These are phyloP conservation scores for Noctua pronuba DNA, from an alignment of 2,888 invertebrate genomes.

Conservation along the genomic window DNA sequence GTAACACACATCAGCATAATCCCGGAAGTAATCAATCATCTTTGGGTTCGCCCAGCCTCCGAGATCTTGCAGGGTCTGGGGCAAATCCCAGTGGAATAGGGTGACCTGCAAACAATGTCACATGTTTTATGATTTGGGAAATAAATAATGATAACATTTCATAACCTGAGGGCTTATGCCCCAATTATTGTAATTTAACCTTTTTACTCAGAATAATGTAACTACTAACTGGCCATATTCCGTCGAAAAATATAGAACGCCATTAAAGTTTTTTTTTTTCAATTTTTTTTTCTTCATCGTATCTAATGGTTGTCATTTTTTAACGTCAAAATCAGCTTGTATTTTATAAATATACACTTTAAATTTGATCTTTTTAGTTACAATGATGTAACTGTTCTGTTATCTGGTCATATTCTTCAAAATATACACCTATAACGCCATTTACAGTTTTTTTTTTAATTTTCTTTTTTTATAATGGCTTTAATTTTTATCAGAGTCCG, in stretches of 20 bases:
- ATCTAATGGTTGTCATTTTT: not conserved
- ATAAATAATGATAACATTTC: not conserved
- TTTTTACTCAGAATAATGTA: not conserved
- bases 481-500: not conserved
- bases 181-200: not conserved
- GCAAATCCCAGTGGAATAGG: conserved; percentile 93
- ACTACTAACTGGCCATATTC: not conserved
- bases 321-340: not conserved
- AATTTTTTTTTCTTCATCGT: no score
- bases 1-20: conserved; percentile 90
- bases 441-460: not conserved
- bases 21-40: conserved; percentile 89
- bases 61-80: conserved; percentile 90
- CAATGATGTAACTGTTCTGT: not conserved
- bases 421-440: not conserved
- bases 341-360: not conserved
- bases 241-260: not conserved
- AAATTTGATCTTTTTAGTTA: not conserved
- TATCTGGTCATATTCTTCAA: no score
- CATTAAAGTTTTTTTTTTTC: not conserved
- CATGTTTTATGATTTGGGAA: not conserved
- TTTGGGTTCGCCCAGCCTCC: conserved; percentile 90
- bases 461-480: not conserved
- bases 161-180: not conserved
- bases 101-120: conserved; percentile 85